Base-by-base conservation (phyloP, 2,888 invertebrate genomes). In the Aphidius colemani region DNA sequence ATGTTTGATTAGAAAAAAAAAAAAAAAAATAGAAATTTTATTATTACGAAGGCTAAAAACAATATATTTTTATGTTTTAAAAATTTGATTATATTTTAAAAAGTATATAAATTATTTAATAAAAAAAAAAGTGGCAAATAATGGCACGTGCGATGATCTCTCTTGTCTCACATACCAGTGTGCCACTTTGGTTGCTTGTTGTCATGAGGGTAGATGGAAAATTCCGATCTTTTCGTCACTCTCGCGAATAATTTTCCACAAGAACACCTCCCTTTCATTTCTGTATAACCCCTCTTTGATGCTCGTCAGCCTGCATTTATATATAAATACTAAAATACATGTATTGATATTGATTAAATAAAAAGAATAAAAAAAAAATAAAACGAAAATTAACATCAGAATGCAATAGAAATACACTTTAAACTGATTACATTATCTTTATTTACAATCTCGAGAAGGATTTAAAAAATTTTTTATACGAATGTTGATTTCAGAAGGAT, bases 131-230 rank as follows among this genome's bases (percentile, higher is more conserved):
- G 5, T 46, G 44, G 10, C 43, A 18, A 39, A 10, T 45, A 57
- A 46, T 57, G 57, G 48, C 45, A 57, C 57, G 57, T 46, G 57
- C 57, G 46, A 57, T 57, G 30, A 57, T 57, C 55, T 44, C 30
- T 30, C 30, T 30, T 30, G 30, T 57, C 53, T 46, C 46, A 48
- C 46, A 60, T 44, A 53, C 53, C 53, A 53, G 51, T 30, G 51
- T 39, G 59, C 60, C 53, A 60, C 60, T 60, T 60, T 44, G 39
- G 39, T 45, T 45, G 30, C 30, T 60, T 44, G 13, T 53, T 44
- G 46, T 39, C 39, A 57, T 57, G 39, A 30, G 30, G 30, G 30
- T 30, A 43, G 53, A 45, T 45, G 40, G 30, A 18, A 39, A 61
- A 61, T 61, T 61, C 61, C 61, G 30, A 61, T 61, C 61, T 13